These are phyloP conservation scores for Dipodomys spectabilis DNA, from an alignment of 2,113 vertebrate species.

Conservation along the genomic window DNA sequence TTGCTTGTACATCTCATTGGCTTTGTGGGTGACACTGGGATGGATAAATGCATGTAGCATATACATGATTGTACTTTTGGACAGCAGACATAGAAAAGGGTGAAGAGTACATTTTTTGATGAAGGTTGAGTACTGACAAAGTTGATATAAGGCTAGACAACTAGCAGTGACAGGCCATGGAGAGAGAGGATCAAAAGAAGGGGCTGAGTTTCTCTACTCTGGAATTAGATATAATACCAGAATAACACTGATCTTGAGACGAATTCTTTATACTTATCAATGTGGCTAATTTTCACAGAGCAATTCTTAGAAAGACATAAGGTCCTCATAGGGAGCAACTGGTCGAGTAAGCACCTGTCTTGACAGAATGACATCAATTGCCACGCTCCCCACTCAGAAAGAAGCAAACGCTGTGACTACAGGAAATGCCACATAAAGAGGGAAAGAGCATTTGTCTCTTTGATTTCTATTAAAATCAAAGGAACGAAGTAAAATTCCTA, in stretches of 20 bases:
- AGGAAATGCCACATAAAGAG: not conserved
- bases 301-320: rapidly evolving
- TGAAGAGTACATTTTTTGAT: no score
- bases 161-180: not conserved
- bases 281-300: not conserved
- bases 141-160: rapidly evolving
- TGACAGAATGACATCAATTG: not conserved
- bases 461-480: not conserved
- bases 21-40: not conserved
- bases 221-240: rapidly evolving
- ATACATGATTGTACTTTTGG: not conserved
- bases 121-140: not conserved
- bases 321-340: not conserved
- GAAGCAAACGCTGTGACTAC: not conserved
- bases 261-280: not conserved
- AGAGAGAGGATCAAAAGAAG: no score
- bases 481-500: not conserved
- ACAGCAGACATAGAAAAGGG: rapidly evolving
- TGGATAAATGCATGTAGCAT: rapidly evolving
- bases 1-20: not conserved
- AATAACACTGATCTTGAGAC: not conserved
- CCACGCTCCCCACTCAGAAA: not conserved
- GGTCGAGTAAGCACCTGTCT: not conserved
- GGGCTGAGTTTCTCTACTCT: no score
- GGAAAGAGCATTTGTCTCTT: not conserved